Evolutionary conservation across 2,113 vertebrate genomes (phyloP).

Genomic region (Cyprinodon variegatus): DNA sequence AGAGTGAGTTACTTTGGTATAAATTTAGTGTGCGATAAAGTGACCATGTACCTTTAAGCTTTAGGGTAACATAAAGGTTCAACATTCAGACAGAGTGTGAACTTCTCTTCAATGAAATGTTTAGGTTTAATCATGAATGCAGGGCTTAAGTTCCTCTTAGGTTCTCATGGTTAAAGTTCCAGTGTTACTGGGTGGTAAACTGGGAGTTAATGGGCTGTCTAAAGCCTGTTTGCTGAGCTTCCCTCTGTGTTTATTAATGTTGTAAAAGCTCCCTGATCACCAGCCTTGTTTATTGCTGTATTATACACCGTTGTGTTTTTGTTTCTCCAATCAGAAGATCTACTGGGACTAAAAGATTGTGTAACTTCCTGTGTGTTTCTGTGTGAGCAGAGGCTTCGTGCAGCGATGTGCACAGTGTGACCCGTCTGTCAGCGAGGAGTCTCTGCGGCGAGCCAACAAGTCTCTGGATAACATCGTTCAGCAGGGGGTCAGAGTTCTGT

Average conservation of each 20-base stretch:
- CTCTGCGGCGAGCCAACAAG: slow-evolving; percentile 72
- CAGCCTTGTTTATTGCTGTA: not conserved
- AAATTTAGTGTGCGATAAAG: too few species aligned
- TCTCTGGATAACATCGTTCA: slow-evolving; percentile 83
- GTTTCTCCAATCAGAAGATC: not conserved
- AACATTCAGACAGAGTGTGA: too few species aligned
- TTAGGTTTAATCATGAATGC: too few species aligned
- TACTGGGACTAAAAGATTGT: not conserved
- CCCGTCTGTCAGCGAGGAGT: slow-evolving; percentile 79
- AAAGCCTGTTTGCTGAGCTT: not conserved
- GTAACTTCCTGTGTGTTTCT: not conserved
- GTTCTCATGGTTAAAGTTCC: too few species aligned
- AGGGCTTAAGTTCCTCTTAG: too few species aligned
- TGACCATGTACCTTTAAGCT: too few species aligned
- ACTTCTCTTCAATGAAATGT: too few species aligned
- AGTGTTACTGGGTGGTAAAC: not conserved
- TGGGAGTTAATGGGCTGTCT: not conserved
- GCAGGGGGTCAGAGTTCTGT: slow-evolving; percentile 83
- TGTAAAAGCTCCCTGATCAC: not conserved
- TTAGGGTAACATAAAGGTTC: too few species aligned
- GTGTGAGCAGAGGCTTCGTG: slow-evolving; percentile 75
- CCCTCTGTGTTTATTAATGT: not conserved
- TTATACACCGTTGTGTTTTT: not conserved
- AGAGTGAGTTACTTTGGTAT: too few species aligned
- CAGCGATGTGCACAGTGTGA: slow-evolving; percentile 82